phyloP scores from a whole-genome alignment of 1,140 invertebrate genomes.

The Atta texana region DNA sequence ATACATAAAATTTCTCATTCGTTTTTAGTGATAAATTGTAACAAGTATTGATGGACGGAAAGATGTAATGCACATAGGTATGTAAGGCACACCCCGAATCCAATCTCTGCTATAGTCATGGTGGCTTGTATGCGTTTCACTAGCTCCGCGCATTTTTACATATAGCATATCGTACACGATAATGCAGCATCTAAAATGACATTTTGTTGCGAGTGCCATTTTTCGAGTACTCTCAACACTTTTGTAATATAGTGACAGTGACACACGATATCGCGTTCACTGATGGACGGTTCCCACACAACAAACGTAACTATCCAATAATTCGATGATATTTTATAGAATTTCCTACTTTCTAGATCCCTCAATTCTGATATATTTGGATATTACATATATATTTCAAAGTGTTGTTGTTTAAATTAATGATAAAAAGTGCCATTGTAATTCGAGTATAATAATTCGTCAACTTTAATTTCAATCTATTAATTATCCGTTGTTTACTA shows the following conservation, averaged over 20 bases:
- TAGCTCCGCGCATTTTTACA: not conserved
- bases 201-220: slow-evolving; percentile 33
- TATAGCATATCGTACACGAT: not conserved
- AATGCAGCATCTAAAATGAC: slow-evolving; percentile 20
- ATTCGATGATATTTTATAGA: not conserved
- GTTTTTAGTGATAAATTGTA: slow-evolving; percentile 16
- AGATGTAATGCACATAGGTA: not conserved
- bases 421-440: not conserved
- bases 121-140: not conserved
- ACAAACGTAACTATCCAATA: not conserved
- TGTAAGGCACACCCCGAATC: not conserved
- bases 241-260: not conserved
- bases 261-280: not conserved
- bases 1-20: not conserved
- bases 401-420: not conserved
- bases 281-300: not conserved
- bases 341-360: not conserved
- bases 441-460: not conserved
- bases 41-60: not conserved
- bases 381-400: not conserved
- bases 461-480: not conserved
- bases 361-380: not conserved
- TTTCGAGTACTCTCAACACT: not conserved
- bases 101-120: slow-evolving; percentile 35
- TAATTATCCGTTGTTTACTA: not conserved